A percentile compares a stretch with the other conserved stretches of the same genome.
Conservation (phyloP, 2,888 invertebrate species). For the Vesta saturnalis region DNA sequence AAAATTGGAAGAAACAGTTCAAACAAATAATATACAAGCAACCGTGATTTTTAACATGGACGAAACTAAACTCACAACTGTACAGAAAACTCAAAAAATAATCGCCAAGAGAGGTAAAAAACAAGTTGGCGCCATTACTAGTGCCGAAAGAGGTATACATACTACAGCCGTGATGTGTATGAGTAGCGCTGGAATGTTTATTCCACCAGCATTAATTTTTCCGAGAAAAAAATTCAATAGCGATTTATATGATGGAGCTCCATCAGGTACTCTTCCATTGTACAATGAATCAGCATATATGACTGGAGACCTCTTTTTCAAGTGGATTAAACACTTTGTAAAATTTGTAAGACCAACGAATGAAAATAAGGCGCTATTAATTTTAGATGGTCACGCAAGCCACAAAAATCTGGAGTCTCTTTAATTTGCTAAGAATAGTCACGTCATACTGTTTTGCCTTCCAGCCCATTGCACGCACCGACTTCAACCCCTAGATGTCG, state of each 20-base stretch:
- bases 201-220: too few relatives aligned
- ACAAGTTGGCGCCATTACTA: neutral
- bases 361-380: neutral
- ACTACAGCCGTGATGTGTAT: too few relatives aligned
- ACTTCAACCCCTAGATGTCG: too few relatives aligned
- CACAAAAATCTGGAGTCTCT: neutral
- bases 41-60: too few relatives aligned
- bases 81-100: constrained; percentile 48
- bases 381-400: neutral
- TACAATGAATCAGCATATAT: constrained; percentile 14
- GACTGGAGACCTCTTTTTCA: constrained; percentile 23
- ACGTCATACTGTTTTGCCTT: neutral
- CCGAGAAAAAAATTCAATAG: too few relatives aligned
- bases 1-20: neutral
- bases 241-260: too few relatives aligned
- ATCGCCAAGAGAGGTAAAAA: constrained; percentile 46
- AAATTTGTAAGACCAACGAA: neutral
- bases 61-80: too few relatives aligned
- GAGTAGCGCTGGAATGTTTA: too few relatives aligned
- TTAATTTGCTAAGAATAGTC: neutral
- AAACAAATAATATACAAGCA: constrained; percentile 30
- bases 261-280: too few relatives aligned
- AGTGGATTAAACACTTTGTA: constrained; percentile 46
- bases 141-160: too few relatives aligned
- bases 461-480: neutral